Evolutionary conservation across 1,140 invertebrate genomes (phyloP), one percentile per base, ranked within the genome.

Genomic region (Cotesia glomerata): DNA sequence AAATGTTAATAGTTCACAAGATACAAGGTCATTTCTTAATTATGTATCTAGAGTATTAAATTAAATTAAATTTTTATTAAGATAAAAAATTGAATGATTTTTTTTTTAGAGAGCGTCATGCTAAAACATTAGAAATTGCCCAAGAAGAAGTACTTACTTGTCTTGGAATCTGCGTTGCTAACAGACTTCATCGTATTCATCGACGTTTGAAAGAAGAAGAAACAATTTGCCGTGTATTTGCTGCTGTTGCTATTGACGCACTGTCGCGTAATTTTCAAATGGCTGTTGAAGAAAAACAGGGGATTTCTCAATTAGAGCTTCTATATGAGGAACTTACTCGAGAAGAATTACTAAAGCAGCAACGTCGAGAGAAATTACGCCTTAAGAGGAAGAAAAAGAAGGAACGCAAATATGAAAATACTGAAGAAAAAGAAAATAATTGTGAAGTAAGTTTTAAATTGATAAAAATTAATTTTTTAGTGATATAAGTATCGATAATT

Each of bases 101-200:
- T 36, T 62, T 16, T n/a, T 88, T 87, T 75, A 90, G 95, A 69
- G 96, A 98, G 84, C 89, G 96, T 65, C 96, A 98, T 86, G 96
- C 96, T 0, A 98, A 97, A 87, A 97, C 96, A 7, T 84, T 97
- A 74, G 96, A 97, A 88, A 96, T 97, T 79, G 96, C 96, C 78
- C 96, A 98, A 87, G 95, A 97, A 86, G 96, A 98, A 88, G 95
- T 97, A 56, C 88, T 98, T 67, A 97, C 95, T 0, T 97, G 96
- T 84, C 89, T 97, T 59, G 96, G 96, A 11, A 93, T 97, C 84
- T 96, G 95, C 84, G 91, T 97, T 66, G 95, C 96, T 80, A 95
- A 97, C 82, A 88, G 95, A 59, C 88, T 98, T 13, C 93, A 96
- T 83, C 90, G 92, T 74, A 93, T 97, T 69, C 93, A 95, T 78